Conservation (phyloP, 2,797 vertebrate species). For the Melanotaenia pygmaea region DNA sequence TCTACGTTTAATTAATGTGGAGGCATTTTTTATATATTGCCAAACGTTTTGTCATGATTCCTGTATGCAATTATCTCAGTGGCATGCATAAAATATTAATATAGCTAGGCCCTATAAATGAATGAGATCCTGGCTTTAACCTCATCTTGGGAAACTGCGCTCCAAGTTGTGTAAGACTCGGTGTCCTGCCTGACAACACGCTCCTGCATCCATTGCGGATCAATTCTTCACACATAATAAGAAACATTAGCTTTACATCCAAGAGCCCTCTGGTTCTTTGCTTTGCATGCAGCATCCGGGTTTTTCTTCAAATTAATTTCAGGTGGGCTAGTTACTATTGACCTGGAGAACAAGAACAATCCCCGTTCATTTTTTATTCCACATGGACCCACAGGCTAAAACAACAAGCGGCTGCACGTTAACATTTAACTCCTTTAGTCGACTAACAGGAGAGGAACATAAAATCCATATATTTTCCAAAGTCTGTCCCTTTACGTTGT, state of each 20-base stretch:
- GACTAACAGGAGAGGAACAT: constrained; percentile 77
- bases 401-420: constrained; percentile 21
- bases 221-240: constrained; percentile 85
- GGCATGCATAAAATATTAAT: constrained; percentile 31
- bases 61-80: constrained; percentile 17
- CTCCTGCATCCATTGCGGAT: constrained; percentile 78
- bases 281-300: constrained; percentile 39
- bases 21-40: not conserved
- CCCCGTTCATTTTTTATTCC: constrained; percentile 1
- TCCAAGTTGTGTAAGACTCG: constrained; percentile 49
- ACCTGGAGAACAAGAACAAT: constrained; percentile 26
- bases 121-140: constrained; percentile 36
- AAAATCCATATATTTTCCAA: constrained; percentile 85
- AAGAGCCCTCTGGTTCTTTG: constrained; percentile 56
- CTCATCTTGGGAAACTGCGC: constrained; percentile 43
- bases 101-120: constrained; percentile 3
- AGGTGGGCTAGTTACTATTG: constrained; percentile 56
- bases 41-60: constrained; percentile 15
- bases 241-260: constrained; percentile 80
- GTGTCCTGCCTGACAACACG: constrained; percentile 59
- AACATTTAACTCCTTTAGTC: constrained; percentile 34
- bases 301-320: constrained; percentile 64
- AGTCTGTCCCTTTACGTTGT: constrained; percentile 69
- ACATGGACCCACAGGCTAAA: not conserved
- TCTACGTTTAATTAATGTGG: constrained; percentile 40